These are phyloP conservation scores for Cephus nigrinus DNA, from an alignment of 2,888 invertebrate species.

Conservation along the genomic window DNA sequence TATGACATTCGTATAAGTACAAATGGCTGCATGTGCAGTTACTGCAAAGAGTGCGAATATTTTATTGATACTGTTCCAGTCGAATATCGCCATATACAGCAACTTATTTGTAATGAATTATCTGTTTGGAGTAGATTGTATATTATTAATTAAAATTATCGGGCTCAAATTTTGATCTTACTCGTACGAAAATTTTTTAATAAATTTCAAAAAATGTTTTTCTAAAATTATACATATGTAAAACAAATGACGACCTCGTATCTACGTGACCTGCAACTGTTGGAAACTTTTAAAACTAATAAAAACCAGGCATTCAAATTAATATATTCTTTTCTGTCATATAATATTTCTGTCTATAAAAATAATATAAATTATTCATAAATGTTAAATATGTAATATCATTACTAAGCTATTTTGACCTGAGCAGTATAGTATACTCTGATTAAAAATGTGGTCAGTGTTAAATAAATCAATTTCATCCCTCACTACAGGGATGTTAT, in stretches of 20 bases:
- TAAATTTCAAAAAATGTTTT: not conserved
- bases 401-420: not conserved
- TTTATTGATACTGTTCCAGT: slow-evolving; percentile 26
- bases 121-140: not conserved
- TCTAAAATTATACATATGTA: not conserved
- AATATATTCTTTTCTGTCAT: no score
- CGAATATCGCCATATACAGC: slow-evolving; percentile 23
- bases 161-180: not conserved
- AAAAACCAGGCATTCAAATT: no score
- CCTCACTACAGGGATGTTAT: not conserved
- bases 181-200: not conserved
- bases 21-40: slow-evolving; percentile 20
- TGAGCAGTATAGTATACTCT: not conserved
- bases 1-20: slow-evolving; percentile 14
- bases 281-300: not conserved
- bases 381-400: not conserved
- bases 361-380: not conserved
- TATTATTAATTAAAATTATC: not conserved
- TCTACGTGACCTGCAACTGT: not conserved
- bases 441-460: not conserved
- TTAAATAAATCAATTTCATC: not conserved
- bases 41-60: slow-evolving; percentile 17
- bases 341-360: no score
- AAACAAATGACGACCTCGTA: not conserved
- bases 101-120: slow-evolving; percentile 4